Base-by-base conservation (phyloP, 1,140 invertebrate genomes). In the Eueides isabella region DNA sequence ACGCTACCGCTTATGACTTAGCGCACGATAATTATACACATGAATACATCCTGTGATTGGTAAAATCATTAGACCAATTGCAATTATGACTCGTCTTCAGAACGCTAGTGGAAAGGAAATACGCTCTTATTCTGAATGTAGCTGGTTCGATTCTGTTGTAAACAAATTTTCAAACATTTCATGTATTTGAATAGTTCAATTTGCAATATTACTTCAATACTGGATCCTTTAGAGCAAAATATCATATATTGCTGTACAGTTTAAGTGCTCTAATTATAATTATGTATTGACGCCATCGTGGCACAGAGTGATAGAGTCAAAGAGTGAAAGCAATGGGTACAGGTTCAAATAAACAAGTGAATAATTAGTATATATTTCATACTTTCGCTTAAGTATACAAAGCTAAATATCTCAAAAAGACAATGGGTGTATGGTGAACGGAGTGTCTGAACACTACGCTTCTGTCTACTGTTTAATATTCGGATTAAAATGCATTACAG, bases 61-160 rank as follows among this genome's bases (percentile, higher is more conserved):
- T 72, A 66, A 77, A 77, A 77, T 73, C 71, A 72, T 77, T 77
- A 77, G 67, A 73, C 62, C 71, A 77, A 77, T 77, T 77, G 73
- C 71, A 61, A 65, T 72, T 72, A 67, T 61, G 33, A 67, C 64
- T 67, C 65, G 23, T 65, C 44, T 72, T 66, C 67, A 41, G 55
- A 67, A 38, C 23, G 5, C n/a, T 48, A 2, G 31, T 55, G 55
- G 14, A 72, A 29, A 29, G 30, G 33, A 72, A 62, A 62, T 29
- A 67, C 62, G 48, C 44, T n/a, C 28, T 72, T 72, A 72, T 19
- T 19, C 9, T 12, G 11, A 23, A 26, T 6, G 23, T 55, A 55
- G 12, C 48, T 26, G 48, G 11, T 55, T 55, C 19, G 9, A 55
- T 55, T 55, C 23, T 55, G 9, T 11, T 9, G 9, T 55, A 23